These are phyloP conservation scores for Dromaius novaehollandiae DNA, from an alignment of 2,113 vertebrate species.

Conservation along the genomic window DNA sequence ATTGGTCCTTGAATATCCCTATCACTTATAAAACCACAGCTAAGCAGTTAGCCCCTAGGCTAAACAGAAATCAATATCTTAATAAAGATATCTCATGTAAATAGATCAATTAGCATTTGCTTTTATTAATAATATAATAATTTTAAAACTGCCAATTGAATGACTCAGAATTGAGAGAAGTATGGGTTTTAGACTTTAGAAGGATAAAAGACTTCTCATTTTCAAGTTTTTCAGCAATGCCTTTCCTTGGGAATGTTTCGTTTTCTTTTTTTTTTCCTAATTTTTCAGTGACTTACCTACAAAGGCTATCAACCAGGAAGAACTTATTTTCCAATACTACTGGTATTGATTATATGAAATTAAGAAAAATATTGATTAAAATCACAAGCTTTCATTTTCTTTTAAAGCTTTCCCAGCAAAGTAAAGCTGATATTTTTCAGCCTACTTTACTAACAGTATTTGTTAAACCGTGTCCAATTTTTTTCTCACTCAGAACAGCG, in stretches of 20 bases:
- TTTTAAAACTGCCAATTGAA: not conserved
- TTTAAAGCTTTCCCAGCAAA: not conserved
- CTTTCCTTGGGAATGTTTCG: not conserved
- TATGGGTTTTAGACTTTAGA: not conserved
- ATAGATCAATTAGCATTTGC: not conserved
- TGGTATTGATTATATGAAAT: not conserved
- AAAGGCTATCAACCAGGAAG: not conserved
- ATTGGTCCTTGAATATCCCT: not conserved
- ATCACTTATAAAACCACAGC: not conserved
- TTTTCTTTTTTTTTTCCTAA: not conserved
- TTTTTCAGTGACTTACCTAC: not conserved
- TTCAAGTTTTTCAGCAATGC: not conserved
- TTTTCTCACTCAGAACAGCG: not conserved
- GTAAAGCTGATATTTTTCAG: not conserved
- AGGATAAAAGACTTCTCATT: not conserved
- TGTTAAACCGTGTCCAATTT: fast-evolving
- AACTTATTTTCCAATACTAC: not conserved
- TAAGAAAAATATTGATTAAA: not conserved
- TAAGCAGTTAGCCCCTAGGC: fast-evolving
- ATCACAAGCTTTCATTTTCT: fast-evolving
- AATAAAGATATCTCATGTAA: not conserved
- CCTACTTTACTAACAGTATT: not conserved
- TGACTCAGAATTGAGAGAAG: not conserved
- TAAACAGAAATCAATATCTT: not conserved
- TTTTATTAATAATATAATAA: not conserved